These are phyloP conservation scores for Taenaris catops DNA, from an alignment of 2,888 invertebrate species.

Conservation along the genomic window DNA sequence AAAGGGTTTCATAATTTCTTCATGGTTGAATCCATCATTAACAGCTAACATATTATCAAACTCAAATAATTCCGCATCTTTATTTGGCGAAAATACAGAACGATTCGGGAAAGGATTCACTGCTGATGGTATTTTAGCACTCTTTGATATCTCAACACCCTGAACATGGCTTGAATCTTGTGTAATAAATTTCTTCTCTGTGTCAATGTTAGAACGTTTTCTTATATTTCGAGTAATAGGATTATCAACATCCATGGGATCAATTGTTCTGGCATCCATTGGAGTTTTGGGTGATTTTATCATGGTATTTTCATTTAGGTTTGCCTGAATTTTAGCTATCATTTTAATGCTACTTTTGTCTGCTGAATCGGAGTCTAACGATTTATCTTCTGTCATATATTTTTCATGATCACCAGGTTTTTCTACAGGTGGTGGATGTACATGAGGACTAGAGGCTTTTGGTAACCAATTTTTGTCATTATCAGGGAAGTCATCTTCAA, in stretches of 20 bases:
- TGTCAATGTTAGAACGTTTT: slow-evolving; percentile 52
- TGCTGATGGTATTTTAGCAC: slow-evolving; percentile 67
- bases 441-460: slow-evolving; percentile 57
- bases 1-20: slow-evolving; percentile 83
- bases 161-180: slow-evolving; percentile 67
- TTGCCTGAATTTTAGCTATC: slow-evolving; percentile 73
- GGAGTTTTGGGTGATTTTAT: slow-evolving; percentile 74
- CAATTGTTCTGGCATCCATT: slow-evolving; percentile 69
- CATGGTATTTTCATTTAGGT: slow-evolving; percentile 70
- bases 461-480: slow-evolving; percentile 61
- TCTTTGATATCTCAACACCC: slow-evolving; percentile 67
- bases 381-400: slow-evolving; percentile 70
- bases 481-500: slow-evolving; percentile 44
- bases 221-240: slow-evolving; percentile 41
- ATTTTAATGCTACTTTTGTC: slow-evolving; percentile 68
- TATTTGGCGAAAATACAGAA: slow-evolving; percentile 86
- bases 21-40: slow-evolving; percentile 83
- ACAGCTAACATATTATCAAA: slow-evolving; percentile 80
- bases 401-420: slow-evolving; percentile 63
- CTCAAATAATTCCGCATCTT: slow-evolving; percentile 82
- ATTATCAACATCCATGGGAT: slow-evolving; percentile 54
- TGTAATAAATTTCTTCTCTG: slow-evolving; percentile 59
- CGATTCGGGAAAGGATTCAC: slow-evolving; percentile 71
- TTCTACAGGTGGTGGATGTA: slow-evolving; percentile 60
- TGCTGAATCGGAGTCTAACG: slow-evolving; percentile 56